Evolutionary conservation across 2,888 invertebrate species (phyloP).

Genomic region (Nomada ferruginata): DNA sequence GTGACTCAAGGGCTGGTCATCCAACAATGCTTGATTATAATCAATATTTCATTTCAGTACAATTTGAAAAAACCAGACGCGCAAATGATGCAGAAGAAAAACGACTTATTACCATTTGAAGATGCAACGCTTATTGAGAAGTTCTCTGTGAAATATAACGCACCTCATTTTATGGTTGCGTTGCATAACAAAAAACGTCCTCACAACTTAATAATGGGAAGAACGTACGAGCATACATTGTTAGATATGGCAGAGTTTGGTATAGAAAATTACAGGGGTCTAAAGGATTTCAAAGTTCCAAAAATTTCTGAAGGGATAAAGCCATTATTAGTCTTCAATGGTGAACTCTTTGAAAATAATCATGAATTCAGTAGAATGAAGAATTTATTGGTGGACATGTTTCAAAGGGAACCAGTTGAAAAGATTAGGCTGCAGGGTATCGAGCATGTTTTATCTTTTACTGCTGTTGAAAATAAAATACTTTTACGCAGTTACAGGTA

Average conservation of each 20-base stretch:
- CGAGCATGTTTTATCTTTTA: conserved; percentile 96
- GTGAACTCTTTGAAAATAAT: conserved; percentile 94
- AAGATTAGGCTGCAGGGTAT: conserved; percentile 95
- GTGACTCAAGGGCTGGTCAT: too few relatives aligned
- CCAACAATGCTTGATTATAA: not conserved
- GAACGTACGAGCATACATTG: conserved; percentile 95
- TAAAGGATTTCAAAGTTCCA: conserved; percentile 91
- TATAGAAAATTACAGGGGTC: conserved; percentile 91
- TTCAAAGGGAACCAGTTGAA: conserved; percentile 92
- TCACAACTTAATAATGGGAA: conserved; percentile 94
- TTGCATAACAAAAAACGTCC: conserved; percentile 98
- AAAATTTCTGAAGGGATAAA: conserved; percentile 93
- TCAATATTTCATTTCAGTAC: conserved; percentile 84
- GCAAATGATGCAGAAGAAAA: conserved; percentile 90
- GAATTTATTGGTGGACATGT: conserved; percentile 96
- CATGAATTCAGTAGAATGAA: conserved; percentile 93
- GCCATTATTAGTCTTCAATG: conserved; percentile 96
- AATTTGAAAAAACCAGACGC: conserved; percentile 94
- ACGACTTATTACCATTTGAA: conserved; percentile 97
- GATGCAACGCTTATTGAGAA: conserved; percentile 92
- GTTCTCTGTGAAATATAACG: conserved; percentile 92
- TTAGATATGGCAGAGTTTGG: conserved; percentile 99
- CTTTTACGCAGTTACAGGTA: conserved; percentile 90
- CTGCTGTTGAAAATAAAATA: conserved; percentile 92
- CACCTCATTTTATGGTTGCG: conserved; percentile 95